phyloP scores from a whole-genome alignment of 2,888 invertebrate genomes.

The Drosophila mettleri region DNA sequence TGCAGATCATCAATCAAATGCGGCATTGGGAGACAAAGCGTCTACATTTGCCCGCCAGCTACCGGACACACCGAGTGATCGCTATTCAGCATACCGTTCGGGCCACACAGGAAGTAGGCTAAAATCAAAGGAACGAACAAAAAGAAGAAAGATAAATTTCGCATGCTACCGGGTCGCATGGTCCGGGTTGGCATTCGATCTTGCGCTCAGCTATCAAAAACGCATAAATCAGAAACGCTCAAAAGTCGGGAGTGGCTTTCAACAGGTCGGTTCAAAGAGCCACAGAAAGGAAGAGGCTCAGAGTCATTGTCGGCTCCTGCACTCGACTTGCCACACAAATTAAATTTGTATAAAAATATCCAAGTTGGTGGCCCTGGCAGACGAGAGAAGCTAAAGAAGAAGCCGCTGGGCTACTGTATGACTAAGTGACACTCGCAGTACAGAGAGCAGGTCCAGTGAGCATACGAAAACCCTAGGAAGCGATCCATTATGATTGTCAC shows the following conservation, averaged over 20 bases:
- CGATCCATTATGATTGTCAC: constrained; percentile 81
- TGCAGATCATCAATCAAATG: constrained; percentile 65
- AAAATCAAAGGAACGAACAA: constrained; percentile 6
- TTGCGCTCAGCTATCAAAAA: constrained; percentile 70
- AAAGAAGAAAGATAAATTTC: constrained; percentile 39
- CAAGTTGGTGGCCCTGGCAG: constrained; percentile 73
- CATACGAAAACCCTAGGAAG: constrained; percentile 33
- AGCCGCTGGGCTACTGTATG: constrained; percentile 76
- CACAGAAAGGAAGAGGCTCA: constrained; percentile 38
- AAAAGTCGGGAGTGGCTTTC: constrained; percentile 63
- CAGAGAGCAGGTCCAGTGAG: constrained; percentile 25
- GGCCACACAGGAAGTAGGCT: constrained; percentile 73
- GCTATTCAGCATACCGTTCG: constrained; percentile 16
- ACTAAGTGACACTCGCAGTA: constrained; percentile 55
- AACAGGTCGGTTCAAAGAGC: constrained; percentile 71
- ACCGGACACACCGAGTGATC: constrained; percentile 50
- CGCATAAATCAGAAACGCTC: constrained; percentile 73
- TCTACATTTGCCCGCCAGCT: constrained; percentile 55
- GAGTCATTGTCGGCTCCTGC: constrained; percentile 17
- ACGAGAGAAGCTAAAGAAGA: constrained; percentile 43
- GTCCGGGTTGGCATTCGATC: constrained; percentile 24
- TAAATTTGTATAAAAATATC: constrained; percentile 80
- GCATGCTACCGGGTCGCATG: constrained; percentile 55
- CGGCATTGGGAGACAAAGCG: constrained; percentile 55
- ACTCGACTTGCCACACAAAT: constrained; percentile 72